phyloP scores from a whole-genome alignment of 2,113 vertebrate genomes.

The Bufo bufo region DNA sequence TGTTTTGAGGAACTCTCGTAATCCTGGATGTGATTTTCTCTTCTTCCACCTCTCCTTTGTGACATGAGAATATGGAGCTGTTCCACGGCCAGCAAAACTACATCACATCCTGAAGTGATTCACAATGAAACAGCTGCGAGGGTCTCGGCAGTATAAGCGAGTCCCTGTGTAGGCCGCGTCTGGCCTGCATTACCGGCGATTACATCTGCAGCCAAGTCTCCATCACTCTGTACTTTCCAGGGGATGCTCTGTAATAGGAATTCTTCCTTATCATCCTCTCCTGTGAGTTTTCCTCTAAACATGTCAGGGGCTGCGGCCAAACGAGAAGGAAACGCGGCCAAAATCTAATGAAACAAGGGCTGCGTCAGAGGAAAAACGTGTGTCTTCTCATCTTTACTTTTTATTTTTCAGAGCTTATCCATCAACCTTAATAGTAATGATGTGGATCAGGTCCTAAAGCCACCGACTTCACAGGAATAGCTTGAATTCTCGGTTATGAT shows the following conservation, averaged over 20 bases:
- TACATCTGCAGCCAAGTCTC: slow-evolving; percentile 27
- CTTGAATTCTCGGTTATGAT: background rate
- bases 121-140: slow-evolving; percentile 42
- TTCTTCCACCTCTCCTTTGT: slow-evolving; percentile 50
- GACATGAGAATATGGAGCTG: slow-evolving; percentile 48
- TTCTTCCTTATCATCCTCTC: slow-evolving; percentile 51
- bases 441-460: background rate
- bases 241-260: slow-evolving; percentile 33
- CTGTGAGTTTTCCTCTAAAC: slow-evolving; percentile 43
- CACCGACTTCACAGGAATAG: background rate
- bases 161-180: slow-evolving; percentile 43
- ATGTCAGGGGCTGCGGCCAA: background rate
- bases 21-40: slow-evolving; percentile 46
- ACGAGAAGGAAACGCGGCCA: background rate
- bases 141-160: background rate
- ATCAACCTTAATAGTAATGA: background rate
- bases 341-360: slow-evolving; percentile 13
- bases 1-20: slow-evolving; percentile 37
- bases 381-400: background rate
- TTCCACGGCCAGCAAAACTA: slow-evolving; percentile 40
- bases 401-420: background rate
- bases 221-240: slow-evolving; percentile 39
- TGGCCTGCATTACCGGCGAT: slow-evolving; percentile 30
- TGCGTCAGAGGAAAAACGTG: slow-evolving; percentile 34
- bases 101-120: slow-evolving; percentile 56